Evolutionary conservation across 1,140 invertebrate species (phyloP).

Genomic region (Lepidurus packardi): DNA sequence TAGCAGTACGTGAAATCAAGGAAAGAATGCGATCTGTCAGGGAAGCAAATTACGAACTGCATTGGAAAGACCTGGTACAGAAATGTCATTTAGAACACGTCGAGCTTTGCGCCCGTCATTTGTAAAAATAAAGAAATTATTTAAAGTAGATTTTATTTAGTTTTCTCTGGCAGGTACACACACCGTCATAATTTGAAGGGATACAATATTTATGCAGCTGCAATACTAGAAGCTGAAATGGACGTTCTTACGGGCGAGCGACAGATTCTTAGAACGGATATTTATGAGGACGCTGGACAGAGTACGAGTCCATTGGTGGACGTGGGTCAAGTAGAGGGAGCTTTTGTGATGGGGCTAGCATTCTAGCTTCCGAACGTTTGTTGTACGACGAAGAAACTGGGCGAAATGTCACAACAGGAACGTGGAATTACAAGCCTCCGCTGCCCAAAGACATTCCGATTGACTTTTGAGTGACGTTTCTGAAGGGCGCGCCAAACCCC

Average conservation of each 20-base stretch:
- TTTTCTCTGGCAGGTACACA: not conserved
- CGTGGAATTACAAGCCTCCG: conserved; percentile 79
- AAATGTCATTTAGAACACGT: conserved; percentile 3
- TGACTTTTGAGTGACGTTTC: conserved; percentile 69
- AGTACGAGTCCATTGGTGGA: conserved; percentile 71
- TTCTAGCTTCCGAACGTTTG: conserved; percentile 67
- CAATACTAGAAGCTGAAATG: conserved; percentile 61
- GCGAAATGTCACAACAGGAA: conserved; percentile 62
- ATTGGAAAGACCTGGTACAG: not conserved
- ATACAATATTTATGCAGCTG: conserved; percentile 45
- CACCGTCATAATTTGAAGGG: not conserved
- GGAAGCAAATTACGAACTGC: not conserved
- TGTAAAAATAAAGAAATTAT: not conserved
- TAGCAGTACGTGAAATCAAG: not conserved
- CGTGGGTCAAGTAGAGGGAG: conserved; percentile 80
- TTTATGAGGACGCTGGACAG: conserved; percentile 67
- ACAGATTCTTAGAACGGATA: conserved; percentile 54
- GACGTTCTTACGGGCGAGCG: conserved; percentile 67
- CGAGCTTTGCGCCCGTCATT: conserved; percentile 24
- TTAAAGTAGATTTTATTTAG: conserved; percentile 20
- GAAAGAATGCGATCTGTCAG: conserved; percentile 17
- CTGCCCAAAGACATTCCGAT: conserved; percentile 76
- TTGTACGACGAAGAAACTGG: conserved; percentile 59
- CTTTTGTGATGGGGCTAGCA: conserved; percentile 79
- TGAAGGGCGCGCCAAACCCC: conserved; percentile 61